Percentiles rank a stretch among this genome's conserved stretches.
These are phyloP conservation scores for Protophormia terraenovae DNA, from an alignment of 2,888 invertebrate species.

Conservation along the genomic window DNA sequence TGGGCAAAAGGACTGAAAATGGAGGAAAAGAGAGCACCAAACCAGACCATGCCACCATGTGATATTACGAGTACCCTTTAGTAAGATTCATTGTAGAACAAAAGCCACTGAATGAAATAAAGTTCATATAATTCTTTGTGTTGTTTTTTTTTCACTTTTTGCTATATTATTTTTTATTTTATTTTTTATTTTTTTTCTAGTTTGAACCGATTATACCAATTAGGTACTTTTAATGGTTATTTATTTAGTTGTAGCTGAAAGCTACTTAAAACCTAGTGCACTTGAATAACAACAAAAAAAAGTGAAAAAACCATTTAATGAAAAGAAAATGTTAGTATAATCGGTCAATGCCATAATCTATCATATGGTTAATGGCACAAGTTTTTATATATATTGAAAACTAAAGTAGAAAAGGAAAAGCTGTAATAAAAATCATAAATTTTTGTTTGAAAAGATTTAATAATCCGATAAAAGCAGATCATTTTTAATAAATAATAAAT, in stretches of 20 bases:
- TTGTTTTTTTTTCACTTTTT: not conserved
- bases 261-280: conserved; percentile 35
- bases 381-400: not conserved
- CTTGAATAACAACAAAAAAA: conserved; percentile 18
- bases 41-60: conserved; percentile 34
- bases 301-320: not conserved
- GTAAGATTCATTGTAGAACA: conserved; percentile 7
- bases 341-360: conserved; percentile 56
- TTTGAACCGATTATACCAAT: conserved; percentile 48
- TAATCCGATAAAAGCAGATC: not conserved
- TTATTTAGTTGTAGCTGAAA: conserved; percentile 30
- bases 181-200: not conserved
- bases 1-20: conserved; percentile 9
- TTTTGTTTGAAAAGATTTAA: not conserved
- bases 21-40: conserved; percentile 14
- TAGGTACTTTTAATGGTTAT: conserved; percentile 49
- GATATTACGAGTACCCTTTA: conserved; percentile 37
- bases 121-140: not conserved
- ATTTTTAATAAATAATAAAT: too few relatives aligned
- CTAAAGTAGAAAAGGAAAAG: not conserved
- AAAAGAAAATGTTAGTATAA: conserved; percentile 36
- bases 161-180: not conserved
- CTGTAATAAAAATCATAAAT: not conserved
- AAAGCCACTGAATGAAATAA: conserved; percentile 25
- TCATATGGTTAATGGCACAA: not conserved